A percentile compares a stretch with the other conserved stretches of the same genome.
Conservation (phyloP, 2,113 vertebrate genomes). For the Bubalus kerabau region DNA sequence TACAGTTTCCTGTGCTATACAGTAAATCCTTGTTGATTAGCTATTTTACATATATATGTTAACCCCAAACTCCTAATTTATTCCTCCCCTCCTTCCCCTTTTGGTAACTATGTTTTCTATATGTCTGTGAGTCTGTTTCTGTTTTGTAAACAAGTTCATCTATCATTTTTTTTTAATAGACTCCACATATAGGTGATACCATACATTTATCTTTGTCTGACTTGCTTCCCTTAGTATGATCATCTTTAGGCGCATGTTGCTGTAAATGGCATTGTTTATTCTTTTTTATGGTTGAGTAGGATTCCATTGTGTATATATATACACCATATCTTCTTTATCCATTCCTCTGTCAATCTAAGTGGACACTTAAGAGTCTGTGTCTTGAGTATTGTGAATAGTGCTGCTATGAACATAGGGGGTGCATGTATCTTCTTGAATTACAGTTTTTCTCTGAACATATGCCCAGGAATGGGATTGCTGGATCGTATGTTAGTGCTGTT, state of each 20-base stretch:
- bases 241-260: neutral
- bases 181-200: neutral
- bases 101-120: neutral
- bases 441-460: neutral
- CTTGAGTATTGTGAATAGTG: neutral
- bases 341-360: neutral
- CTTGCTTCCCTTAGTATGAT: neutral
- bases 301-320: neutral
- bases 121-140: neutral
- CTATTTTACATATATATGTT: neutral
- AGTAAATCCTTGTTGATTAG: neutral
- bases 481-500: neutral
- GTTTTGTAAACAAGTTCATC: neutral
- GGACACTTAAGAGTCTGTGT: neutral
- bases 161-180: neutral
- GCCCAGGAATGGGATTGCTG: neutral
- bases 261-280: neutral
- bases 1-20: neutral
- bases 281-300: neutral
- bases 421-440: neutral
- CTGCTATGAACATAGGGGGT: neutral
- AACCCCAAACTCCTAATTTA: neutral
- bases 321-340: neutral
- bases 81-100: neutral
- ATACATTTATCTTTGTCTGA: neutral